Evolutionary conservation across 2,113 vertebrate species (phyloP).

Genomic region (Sialia sialis): DNA sequence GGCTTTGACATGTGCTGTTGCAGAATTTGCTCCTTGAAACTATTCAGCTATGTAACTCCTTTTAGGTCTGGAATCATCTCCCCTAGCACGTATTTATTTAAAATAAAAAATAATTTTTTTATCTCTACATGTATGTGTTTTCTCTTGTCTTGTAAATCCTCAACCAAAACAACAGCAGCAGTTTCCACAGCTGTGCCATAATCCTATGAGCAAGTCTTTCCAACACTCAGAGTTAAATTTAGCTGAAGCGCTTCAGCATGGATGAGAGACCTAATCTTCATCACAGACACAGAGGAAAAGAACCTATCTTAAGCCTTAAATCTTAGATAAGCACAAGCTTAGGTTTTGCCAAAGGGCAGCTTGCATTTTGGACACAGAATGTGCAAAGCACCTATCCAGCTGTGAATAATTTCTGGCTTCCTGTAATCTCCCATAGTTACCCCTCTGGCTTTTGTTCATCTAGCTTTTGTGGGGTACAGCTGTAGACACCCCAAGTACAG

Average conservation of each 20-base stretch:
- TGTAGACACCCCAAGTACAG: background rate
- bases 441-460: background rate
- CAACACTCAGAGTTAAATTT: background rate
- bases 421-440: background rate
- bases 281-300: background rate
- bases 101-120: background rate
- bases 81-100: background rate
- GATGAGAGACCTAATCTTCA: slow-evolving; percentile 12
- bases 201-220: background rate
- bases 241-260: background rate
- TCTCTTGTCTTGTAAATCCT: background rate
- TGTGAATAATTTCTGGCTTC: background rate
- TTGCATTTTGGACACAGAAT: background rate
- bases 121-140: no score
- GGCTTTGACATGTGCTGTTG: background rate
- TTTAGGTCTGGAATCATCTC: background rate
- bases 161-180: background rate
- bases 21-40: background rate
- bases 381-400: background rate
- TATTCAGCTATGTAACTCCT: background rate
- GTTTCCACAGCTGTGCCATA: background rate
- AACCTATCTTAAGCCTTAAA: background rate
- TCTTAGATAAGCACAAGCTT: background rate
- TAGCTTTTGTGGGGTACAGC: background rate
- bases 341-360: background rate